Conservation (phyloP, 2,113 vertebrate genomes). For the western clawed frog (Xenopus tropicalis) region UCB_Xtro_10.0 CM004444.2:32886001-32886500, state of each 20-base stretch:
- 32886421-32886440: too few species aligned
- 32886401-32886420: not conserved
- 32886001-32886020: constrained; percentile 59
- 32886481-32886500: too few species aligned
- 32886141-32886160: constrained; percentile 18
- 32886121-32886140: not conserved
- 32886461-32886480: too few species aligned
- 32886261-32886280: not conserved
- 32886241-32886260: not conserved
- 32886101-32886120: constrained; percentile 34
- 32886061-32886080: constrained; percentile 55
- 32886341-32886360: constrained; percentile 1
- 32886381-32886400: constrained; percentile 3
- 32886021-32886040: constrained; percentile 18
- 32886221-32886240: not conserved
- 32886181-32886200: not conserved
- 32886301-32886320: not conserved
- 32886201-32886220: not conserved
- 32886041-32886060: constrained; percentile 63
- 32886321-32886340: not conserved
- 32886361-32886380: not conserved
- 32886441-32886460: too few species aligned
- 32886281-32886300: not conserved
- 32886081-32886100: constrained; percentile 67
- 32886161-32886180: not conserved